Percentiles rank a stretch among this genome's conserved stretches.
Conservation (phyloP, 2,888 invertebrate species). For the Parthenolecanium corni region DNA sequence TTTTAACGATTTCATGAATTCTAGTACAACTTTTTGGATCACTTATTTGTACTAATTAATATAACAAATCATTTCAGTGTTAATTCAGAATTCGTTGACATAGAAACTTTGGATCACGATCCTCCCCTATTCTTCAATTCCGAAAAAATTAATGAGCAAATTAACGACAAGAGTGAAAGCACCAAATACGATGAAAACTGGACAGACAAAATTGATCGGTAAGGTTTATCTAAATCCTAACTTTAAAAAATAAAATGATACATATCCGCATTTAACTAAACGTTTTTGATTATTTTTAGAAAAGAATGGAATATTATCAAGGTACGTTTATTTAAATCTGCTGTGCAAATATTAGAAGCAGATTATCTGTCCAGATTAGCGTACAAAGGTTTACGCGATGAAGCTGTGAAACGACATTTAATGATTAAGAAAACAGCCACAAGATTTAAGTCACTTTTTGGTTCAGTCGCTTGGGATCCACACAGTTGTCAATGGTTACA, state of each 20-base stretch:
- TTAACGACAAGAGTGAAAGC: neutral
- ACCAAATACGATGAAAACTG: constrained; percentile 18
- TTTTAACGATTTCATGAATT: no score
- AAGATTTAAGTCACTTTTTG: constrained; percentile 54
- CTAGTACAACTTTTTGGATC: no score
- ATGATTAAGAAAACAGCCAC: constrained; percentile 59
- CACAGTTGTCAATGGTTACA: constrained; percentile 68
- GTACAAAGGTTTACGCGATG: constrained; percentile 47
- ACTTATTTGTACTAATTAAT: no score
- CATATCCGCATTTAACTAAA: neutral
- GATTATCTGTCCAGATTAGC: constrained; percentile 55
- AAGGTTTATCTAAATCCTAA: neutral
- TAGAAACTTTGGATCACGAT: constrained; percentile 9
- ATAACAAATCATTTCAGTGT: neutral
- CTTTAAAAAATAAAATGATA: no score
- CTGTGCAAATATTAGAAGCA: constrained; percentile 52
- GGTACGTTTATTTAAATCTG: constrained; percentile 52
- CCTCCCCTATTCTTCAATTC: constrained; percentile 15
- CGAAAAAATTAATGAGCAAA: constrained; percentile 3
- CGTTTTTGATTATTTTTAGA: constrained; percentile 38
- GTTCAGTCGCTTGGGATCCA: constrained; percentile 59
- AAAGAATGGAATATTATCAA: constrained; percentile 54
- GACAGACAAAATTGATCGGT: constrained; percentile 17
- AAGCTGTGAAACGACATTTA: constrained; percentile 55
- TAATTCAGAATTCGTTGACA: neutral